Evolutionary conservation across 2,888 invertebrate species (phyloP).

Genomic region (Acrocera orbiculus): DNA sequence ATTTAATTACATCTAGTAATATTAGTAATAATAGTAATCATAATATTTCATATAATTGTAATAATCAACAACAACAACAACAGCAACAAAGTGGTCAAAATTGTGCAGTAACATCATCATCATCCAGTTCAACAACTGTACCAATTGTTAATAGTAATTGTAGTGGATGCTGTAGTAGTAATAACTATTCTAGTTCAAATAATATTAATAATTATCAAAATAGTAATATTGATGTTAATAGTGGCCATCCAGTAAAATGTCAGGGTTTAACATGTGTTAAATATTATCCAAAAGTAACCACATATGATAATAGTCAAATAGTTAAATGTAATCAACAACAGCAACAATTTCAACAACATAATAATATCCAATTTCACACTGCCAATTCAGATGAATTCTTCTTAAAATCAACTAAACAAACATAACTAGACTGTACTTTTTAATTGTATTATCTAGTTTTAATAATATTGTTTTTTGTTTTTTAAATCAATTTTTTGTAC

Average conservation of each 20-base stretch:
- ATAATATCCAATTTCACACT: too few relatives aligned
- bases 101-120: slow-evolving; percentile 3
- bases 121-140: too few relatives aligned
- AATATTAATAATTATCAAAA: slow-evolving; percentile 2
- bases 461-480: too few relatives aligned
- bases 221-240: slow-evolving; percentile 1
- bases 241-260: too few relatives aligned
- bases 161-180: slow-evolving; percentile 1
- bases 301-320: slow-evolving; percentile 4
- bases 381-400: too few relatives aligned
- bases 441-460: too few relatives aligned
- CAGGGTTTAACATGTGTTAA: slow-evolving; percentile 4
- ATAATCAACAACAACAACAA: slow-evolving; percentile 5
- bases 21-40: slow-evolving; percentile 6
- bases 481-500: too few relatives aligned
- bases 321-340: too few relatives aligned
- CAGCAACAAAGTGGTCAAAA: slow-evolving; percentile 6
- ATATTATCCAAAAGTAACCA: slow-evolving; percentile 4
- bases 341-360: too few relatives aligned
- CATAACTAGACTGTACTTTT: too few relatives aligned
- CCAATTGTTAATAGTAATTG: neutral
- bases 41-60: slow-evolving; percentile 5
- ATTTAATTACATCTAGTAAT: slow-evolving; percentile 8
- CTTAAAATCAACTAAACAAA: too few relatives aligned
- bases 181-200: slow-evolving; percentile 3